These are phyloP conservation scores for Gorsachius magnificus DNA, from an alignment of 2,797 vertebrate species.

Conservation along the genomic window DNA sequence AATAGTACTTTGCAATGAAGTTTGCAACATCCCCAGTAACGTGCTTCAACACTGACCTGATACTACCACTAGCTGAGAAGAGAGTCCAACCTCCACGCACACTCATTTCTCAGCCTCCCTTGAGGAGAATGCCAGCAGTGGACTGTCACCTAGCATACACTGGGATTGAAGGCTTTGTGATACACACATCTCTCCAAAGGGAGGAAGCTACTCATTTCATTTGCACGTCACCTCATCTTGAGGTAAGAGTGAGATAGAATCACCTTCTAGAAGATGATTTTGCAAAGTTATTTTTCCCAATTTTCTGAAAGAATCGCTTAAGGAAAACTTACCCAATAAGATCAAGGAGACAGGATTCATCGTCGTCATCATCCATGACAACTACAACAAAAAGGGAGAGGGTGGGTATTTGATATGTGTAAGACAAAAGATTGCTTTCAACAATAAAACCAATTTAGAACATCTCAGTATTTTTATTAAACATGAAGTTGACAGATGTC, in stretches of 20 bases:
- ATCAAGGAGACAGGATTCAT: conserved; percentile 99
- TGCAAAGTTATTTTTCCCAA: neutral
- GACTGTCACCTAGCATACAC: neutral
- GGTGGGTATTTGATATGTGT: neutral
- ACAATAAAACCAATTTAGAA: neutral
- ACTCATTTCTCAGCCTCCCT: neutral
- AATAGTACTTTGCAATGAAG: neutral
- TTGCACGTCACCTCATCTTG: neutral
- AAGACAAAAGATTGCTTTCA: neutral
- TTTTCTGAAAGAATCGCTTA: neutral
- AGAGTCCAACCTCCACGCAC: neutral
- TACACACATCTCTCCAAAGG: neutral
- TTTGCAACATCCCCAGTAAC: neutral
- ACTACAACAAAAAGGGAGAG: conserved; percentile 76
- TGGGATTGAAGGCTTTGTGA: neutral
- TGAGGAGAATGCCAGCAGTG: neutral
- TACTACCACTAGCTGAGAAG: neutral
- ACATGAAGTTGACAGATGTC: neutral
- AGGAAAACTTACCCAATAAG: conserved; percentile 92
- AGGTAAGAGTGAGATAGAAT: neutral
- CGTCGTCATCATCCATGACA: conserved; percentile 99
- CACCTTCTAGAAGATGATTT: neutral
- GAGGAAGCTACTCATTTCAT: neutral
- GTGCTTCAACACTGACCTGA: neutral
- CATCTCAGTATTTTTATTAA: neutral